phyloP scores from a whole-genome alignment of 2,797 vertebrate species.

The Oryzias sinensis region DNA sequence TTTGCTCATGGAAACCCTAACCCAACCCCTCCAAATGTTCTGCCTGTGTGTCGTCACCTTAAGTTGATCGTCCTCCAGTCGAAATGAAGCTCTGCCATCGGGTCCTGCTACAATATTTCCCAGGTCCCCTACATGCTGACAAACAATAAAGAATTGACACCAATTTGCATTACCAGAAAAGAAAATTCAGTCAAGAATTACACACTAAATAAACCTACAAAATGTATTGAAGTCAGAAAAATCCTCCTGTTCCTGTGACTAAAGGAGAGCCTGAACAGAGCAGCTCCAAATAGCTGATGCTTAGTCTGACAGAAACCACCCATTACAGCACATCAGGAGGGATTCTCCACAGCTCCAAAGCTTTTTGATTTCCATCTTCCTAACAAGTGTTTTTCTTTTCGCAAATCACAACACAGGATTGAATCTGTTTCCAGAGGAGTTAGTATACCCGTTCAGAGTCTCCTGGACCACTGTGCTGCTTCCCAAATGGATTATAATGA shows the following conservation, averaged over 20 bases:
- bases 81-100: constrained; percentile 82
- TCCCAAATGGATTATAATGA: constrained; percentile 86
- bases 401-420: no score
- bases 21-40: no score
- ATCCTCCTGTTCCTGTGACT: no score
- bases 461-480: constrained; percentile 80
- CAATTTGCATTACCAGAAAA: neutral
- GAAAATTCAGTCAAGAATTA: neutral
- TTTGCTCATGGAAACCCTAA: no score
- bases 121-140: constrained; percentile 88
- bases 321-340: no score
- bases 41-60: constrained; percentile 75
- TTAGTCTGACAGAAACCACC: no score
- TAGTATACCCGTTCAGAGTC: constrained; percentile 78
- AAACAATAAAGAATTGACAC: neutral
- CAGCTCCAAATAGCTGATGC: no score
- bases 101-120: constrained; percentile 82
- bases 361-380: no score
- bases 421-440: neutral
- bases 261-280: no score
- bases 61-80: constrained; percentile 81
- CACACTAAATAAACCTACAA: neutral
- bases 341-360: no score
- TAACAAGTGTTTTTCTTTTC: no score
- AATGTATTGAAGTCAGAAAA: no score